phyloP scores from a whole-genome alignment of 1,140 invertebrate genomes.

The Eumaeus atala region DNA sequence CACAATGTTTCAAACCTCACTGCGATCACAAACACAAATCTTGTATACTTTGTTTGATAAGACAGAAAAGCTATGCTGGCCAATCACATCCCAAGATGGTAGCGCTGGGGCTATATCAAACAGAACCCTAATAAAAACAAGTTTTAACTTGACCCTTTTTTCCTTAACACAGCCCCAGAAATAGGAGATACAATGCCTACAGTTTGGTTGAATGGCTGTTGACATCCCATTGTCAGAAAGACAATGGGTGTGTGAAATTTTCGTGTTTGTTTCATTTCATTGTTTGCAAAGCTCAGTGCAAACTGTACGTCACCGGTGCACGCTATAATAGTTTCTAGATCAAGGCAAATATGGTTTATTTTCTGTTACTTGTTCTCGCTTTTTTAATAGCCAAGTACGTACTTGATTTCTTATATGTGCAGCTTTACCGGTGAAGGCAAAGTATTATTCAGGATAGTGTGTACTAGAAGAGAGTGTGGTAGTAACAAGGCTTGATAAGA shows the following conservation, averaged over 20 bases:
- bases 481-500: too few species aligned
- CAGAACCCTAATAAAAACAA: constrained; percentile 4
- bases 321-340: constrained; percentile 21
- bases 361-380: not conserved
- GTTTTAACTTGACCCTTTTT: constrained; percentile 17
- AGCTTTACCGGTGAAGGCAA: too few species aligned
- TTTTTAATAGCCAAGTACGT: constrained; percentile 1
- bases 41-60: too few species aligned
- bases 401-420: too few species aligned
- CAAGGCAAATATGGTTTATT: not conserved
- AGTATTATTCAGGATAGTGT: too few species aligned
- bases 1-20: too few species aligned
- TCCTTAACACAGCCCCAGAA: constrained; percentile 22
- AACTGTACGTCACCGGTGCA: constrained; percentile 17
- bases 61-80: too few species aligned
- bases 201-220: constrained; percentile 43
- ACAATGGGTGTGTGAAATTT: constrained; percentile 40
- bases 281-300: constrained; percentile 31
- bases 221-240: constrained; percentile 42
- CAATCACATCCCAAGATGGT: too few species aligned
- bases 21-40: too few species aligned
- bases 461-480: too few species aligned
- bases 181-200: constrained; percentile 37
- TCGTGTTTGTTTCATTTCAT: constrained; percentile 40
- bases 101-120: not conserved